phyloP scores from a whole-genome alignment of 1,140 invertebrate genomes.

The Wiebesia pumilae region DNA sequence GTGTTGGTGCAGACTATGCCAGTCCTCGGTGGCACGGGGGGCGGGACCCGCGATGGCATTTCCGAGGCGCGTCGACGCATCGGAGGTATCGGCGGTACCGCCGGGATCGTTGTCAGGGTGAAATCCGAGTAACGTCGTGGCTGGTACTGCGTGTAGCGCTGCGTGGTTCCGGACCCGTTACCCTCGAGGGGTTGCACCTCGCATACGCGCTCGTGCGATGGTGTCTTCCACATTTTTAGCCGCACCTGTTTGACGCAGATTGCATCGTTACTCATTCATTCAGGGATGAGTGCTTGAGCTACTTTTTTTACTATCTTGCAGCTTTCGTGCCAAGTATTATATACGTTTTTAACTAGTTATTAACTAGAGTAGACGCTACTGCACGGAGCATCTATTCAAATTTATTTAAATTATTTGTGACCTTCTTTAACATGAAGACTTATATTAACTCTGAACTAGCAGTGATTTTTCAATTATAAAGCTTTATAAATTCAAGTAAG shows the following conservation, averaged over 20 bases:
- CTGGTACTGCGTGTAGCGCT: constrained; percentile 76
- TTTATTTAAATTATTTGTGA: too few species aligned
- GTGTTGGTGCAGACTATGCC: constrained; percentile 87
- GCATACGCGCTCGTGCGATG: constrained; percentile 84
- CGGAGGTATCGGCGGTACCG: constrained; percentile 71
- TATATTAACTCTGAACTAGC: too few species aligned
- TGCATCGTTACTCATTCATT: too few species aligned
- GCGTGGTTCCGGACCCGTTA: constrained; percentile 74
- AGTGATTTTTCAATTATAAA: too few species aligned
- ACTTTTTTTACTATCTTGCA: not conserved
- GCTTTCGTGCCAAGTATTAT: too few species aligned
- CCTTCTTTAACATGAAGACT: too few species aligned
- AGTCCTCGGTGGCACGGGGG: constrained; percentile 62
- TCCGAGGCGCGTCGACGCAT: constrained; percentile 78
- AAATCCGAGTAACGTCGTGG: constrained; percentile 85
- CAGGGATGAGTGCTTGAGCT: not conserved
- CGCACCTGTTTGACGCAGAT: constrained; percentile 70
- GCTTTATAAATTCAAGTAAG: too few species aligned
- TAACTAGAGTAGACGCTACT: too few species aligned
- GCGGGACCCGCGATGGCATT: constrained; percentile 73
- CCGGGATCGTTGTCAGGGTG: constrained; percentile 75
- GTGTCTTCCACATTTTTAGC: constrained; percentile 87
- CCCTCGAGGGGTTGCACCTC: constrained; percentile 85
- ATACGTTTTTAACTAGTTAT: too few species aligned
- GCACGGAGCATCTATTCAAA: too few species aligned